These are phyloP conservation scores for Neosilurus hyrtlii DNA, from an alignment of 2,797 vertebrate species.

Conservation along the genomic window DNA sequence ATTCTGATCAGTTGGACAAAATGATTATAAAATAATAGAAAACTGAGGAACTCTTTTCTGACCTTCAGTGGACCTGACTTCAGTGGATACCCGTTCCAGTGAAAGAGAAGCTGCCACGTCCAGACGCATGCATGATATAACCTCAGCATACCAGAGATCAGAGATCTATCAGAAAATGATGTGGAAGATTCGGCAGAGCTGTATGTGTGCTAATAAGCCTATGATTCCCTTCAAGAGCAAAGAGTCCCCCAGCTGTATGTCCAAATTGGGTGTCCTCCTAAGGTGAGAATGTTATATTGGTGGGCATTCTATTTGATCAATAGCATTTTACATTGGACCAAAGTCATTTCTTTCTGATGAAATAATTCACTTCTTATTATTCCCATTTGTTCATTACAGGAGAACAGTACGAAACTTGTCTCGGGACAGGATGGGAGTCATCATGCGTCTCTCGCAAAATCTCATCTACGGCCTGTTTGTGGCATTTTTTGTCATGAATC, in stretches of 20 bases:
- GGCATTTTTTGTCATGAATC: conserved; percentile 82
- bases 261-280: conserved; percentile 83
- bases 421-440: conserved; percentile 84
- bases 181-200: conserved; percentile 72
- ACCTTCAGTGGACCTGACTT: conserved; percentile 88
- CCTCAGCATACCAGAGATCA: conserved; percentile 79
- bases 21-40: neutral
- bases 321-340: neutral
- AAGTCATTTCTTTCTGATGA: neutral
- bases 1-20: neutral
- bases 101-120: conserved; percentile 87
- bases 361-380: neutral
- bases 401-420: conserved; percentile 82
- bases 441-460: conserved; percentile 93
- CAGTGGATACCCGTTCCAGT: conserved; percentile 88
- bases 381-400: conserved; percentile 63
- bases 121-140: conserved; percentile 83
- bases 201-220: conserved; percentile 68
- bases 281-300: conserved; percentile 70
- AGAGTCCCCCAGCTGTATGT: conserved; percentile 76
- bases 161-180: conserved; percentile 76
- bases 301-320: neutral
- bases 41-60: neutral
- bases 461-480: conserved; percentile 86
- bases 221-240: conserved; percentile 88